phyloP scores from a whole-genome alignment of 64 coral and sea anemone species.

The Astreopora myriophthalma region DNA sequence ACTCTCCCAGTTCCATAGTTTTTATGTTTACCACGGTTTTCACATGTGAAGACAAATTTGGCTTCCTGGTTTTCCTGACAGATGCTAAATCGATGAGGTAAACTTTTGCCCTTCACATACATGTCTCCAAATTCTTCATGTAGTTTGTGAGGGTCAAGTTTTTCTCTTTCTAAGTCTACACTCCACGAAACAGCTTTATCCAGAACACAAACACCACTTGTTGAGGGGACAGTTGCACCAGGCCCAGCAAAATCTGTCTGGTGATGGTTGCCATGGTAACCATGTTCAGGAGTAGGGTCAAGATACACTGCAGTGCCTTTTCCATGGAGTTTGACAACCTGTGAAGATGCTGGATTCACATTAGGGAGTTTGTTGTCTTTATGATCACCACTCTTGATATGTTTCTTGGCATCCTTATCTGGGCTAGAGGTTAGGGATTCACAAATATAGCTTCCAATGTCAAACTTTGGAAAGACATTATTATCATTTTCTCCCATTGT shows the following conservation, averaged over 20 bases:
- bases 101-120: slow-evolving; percentile 21
- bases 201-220: neutral
- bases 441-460: neutral
- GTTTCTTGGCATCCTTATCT: neutral
- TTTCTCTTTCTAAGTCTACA: slow-evolving; percentile 12
- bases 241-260: neutral
- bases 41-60: slow-evolving; percentile 13
- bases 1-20: neutral
- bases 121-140: slow-evolving; percentile 31
- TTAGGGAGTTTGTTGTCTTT: neutral
- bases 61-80: neutral
- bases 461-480: neutral
- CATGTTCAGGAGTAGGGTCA: neutral
- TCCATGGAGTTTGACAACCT: neutral
- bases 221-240: neutral
- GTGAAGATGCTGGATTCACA: slow-evolving; percentile 17
- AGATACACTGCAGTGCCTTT: slow-evolving; percentile 1
- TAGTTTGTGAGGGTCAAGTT: neutral
- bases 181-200: neutral
- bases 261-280: neutral
- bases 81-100: slow-evolving; percentile 61
- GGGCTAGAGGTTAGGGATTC: neutral
- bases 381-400: neutral
- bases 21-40: neutral
- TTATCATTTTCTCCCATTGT: neutral